These are phyloP conservation scores for Falco columbarius DNA, from an alignment of 2,797 vertebrate genomes.

Conservation along the genomic window DNA sequence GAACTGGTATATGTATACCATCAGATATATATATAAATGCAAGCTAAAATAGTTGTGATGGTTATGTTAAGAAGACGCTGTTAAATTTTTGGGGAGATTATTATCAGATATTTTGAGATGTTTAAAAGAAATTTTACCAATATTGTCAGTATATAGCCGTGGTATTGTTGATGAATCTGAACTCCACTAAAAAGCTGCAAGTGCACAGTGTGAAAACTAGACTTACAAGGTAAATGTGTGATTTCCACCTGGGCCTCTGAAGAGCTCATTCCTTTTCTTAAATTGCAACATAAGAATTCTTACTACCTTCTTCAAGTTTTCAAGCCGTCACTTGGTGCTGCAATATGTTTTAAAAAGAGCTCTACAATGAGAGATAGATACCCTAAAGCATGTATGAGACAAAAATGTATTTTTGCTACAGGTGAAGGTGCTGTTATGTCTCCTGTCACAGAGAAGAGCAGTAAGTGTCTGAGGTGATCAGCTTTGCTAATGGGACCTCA, in stretches of 20 bases:
- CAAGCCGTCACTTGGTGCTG: background rate
- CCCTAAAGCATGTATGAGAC: background rate
- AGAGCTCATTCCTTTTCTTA: background rate
- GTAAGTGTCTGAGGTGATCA: background rate
- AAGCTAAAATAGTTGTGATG: background rate
- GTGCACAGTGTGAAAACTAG: background rate
- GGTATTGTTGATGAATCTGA: background rate
- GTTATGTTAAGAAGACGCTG: background rate
- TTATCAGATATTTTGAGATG: background rate
- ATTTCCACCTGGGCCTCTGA: background rate
- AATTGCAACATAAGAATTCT: background rate
- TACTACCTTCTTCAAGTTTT: background rate
- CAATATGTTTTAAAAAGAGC: background rate
- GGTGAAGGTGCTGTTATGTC: background rate
- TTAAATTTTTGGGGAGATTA: background rate
- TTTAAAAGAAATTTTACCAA: background rate
- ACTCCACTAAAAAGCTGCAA: background rate
- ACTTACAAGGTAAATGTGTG: background rate
- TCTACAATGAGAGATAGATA: background rate
- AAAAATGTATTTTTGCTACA: background rate
- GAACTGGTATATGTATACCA: background rate
- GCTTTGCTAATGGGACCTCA: background rate
- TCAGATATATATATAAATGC: rapidly evolving
- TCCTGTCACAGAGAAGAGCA: background rate
- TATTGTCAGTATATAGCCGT: background rate